Percentiles rank a stretch among this genome's conserved stretches.
These are phyloP conservation scores for Pararge aegeria DNA, from an alignment of 1,140 invertebrate genomes.

Conservation along the genomic window DNA sequence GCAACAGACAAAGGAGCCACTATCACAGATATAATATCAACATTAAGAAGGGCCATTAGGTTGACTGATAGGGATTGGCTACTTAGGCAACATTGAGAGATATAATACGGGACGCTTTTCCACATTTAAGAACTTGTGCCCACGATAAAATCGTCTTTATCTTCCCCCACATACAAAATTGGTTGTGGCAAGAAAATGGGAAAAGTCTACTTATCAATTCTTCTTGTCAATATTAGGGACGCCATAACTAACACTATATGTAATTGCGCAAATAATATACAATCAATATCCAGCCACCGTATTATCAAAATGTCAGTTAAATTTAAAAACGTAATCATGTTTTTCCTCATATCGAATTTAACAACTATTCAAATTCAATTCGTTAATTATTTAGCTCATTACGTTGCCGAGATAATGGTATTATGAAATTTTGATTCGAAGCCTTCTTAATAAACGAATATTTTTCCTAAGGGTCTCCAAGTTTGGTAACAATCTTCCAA, in stretches of 20 bases:
- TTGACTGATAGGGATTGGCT: slow-evolving; percentile 23
- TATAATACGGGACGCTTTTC: slow-evolving; percentile 19
- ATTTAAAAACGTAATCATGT: too few relatives aligned
- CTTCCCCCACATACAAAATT: background rate
- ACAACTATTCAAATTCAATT: too few relatives aligned
- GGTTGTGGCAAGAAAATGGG: background rate
- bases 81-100: slow-evolving; percentile 12
- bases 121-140: slow-evolving; percentile 7
- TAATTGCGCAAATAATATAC: too few relatives aligned
- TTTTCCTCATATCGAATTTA: too few relatives aligned
- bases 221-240: background rate
- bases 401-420: background rate
- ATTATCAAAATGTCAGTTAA: too few relatives aligned
- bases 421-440: background rate
- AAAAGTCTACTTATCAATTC: background rate
- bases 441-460: too few relatives aligned
- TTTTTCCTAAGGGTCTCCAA: too few relatives aligned
- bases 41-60: slow-evolving; percentile 25
- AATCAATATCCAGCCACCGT: too few relatives aligned
- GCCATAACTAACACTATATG: background rate
- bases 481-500: too few relatives aligned
- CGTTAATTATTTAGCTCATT: background rate
- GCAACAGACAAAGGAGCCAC: slow-evolving; percentile 17
- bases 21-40: slow-evolving; percentile 27
- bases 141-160: background rate